phyloP scores from a whole-genome alignment of 2,888 invertebrate genomes.

The Hypomecis punctinalis region DNA sequence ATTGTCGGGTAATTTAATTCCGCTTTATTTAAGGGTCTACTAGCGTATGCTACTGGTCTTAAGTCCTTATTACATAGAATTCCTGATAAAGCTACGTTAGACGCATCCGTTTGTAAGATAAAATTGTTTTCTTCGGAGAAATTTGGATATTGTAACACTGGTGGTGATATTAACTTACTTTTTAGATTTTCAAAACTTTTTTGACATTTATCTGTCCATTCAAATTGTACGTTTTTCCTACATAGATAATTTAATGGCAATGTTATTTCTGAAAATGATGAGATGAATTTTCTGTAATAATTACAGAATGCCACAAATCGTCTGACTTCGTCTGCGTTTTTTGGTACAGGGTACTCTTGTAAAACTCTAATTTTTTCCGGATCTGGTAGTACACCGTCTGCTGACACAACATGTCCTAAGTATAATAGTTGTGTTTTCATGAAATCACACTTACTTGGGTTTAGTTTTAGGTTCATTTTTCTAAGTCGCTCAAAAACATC shows the following conservation, averaged over 20 bases:
- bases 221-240: slow-evolving; percentile 23
- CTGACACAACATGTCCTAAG: slow-evolving; percentile 5
- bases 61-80: not conserved
- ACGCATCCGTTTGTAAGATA: not conserved
- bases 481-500: slow-evolving; percentile 14
- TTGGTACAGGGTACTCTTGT: slow-evolving; percentile 21
- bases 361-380: not conserved
- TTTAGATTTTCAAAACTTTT: not conserved
- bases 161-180: not conserved
- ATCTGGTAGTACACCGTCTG: slow-evolving; percentile 9
- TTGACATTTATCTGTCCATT: slow-evolving; percentile 1
- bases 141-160: not conserved
- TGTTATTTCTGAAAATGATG: slow-evolving; percentile 23
- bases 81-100: not conserved
- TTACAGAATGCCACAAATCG: slow-evolving; percentile 33
- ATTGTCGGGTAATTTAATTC: slow-evolving; percentile 1
- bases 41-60: not conserved
- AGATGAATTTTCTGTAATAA: slow-evolving; percentile 36
- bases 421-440: slow-evolving; percentile 11
- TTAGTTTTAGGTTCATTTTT: slow-evolving; percentile 25
- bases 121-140: not conserved
- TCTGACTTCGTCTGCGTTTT: slow-evolving; percentile 30
- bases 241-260: slow-evolving; percentile 21
- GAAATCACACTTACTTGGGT: slow-evolving; percentile 14
- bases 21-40: not conserved